Evolutionary conservation across 64 coral and sea anemone species (phyloP).

Genomic region (Actinia equina): DNA sequence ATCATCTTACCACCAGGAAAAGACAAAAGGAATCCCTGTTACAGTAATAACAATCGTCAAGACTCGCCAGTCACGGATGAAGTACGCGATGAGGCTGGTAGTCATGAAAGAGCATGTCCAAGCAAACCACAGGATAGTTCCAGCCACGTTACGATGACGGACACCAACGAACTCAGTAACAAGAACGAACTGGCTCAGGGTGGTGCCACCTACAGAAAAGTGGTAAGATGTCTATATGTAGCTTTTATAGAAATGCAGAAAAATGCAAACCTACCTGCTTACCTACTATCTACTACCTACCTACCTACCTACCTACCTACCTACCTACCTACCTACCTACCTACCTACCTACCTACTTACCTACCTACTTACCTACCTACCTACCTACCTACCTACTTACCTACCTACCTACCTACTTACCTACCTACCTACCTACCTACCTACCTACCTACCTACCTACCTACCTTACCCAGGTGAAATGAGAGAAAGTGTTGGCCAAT

Average conservation of each 20-base stretch:
- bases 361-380: too few relatives aligned
- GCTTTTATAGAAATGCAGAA: background rate
- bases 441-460: too few relatives aligned
- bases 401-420: too few relatives aligned
- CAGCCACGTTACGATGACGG: constrained; percentile 56
- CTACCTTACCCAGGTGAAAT: too few relatives aligned
- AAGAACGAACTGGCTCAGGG: constrained; percentile 46
- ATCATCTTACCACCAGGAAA: constrained; percentile 46
- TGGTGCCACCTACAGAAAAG: constrained; percentile 34
- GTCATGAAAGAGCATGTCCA: constrained; percentile 45
- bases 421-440: too few relatives aligned
- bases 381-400: too few relatives aligned
- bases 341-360: too few relatives aligned
- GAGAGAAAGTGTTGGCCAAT: too few relatives aligned
- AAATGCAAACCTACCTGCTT: background rate
- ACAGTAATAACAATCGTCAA: constrained; percentile 34
- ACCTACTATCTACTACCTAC: too few relatives aligned
- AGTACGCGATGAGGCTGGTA: constrained; percentile 27
- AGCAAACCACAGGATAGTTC: constrained; percentile 64
- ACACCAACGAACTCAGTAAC: constrained; percentile 77
- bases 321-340: too few relatives aligned
- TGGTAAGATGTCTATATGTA: background rate
- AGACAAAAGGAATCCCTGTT: constrained; percentile 26
- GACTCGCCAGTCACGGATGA: constrained; percentile 47
- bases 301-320: too few relatives aligned